A percentile compares a stretch with the other conserved stretches of the same genome.
These are phyloP conservation scores for Cavia porcellus DNA, from an alignment of 2,113 vertebrate genomes.

Conservation along the genomic window DNA sequence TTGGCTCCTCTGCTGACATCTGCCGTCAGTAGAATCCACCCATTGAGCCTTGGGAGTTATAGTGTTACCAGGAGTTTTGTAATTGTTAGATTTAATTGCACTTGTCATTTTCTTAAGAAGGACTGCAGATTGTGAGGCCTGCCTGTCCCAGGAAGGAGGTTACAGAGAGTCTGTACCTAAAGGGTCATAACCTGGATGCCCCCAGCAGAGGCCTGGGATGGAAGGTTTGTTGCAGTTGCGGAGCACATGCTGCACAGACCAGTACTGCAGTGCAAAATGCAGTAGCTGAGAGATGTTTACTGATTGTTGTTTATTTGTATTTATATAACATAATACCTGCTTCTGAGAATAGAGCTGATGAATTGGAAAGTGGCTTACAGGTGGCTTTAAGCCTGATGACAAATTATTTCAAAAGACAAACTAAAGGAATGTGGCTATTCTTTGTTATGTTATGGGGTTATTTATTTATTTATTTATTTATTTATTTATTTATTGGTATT, in stretches of 20 bases:
- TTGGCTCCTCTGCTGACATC: too few relatives aligned
- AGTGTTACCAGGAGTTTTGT: background rate
- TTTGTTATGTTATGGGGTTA: background rate
- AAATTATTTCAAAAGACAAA: background rate
- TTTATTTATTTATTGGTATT: too few relatives aligned
- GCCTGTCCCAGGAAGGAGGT: too few relatives aligned
- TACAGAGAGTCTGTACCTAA: background rate
- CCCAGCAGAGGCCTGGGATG: background rate
- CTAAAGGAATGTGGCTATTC: background rate
- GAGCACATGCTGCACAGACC: fast-evolving
- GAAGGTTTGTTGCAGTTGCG: too few relatives aligned
- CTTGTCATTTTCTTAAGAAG: background rate
- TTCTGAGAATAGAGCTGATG: background rate
- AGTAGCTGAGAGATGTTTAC: too few relatives aligned
- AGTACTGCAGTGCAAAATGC: fast-evolving
- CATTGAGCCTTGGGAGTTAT: background rate
- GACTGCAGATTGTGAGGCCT: background rate
- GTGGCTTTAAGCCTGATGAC: background rate
- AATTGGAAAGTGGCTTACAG: background rate
- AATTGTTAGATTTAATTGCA: background rate
- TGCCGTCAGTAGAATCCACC: background rate
- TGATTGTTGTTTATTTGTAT: background rate
- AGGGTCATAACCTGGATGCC: background rate
- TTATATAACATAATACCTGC: background rate
- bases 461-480: background rate